Evolutionary conservation across 2,888 invertebrate species (phyloP).

Genomic region (Thymelicus sylvestris): DNA sequence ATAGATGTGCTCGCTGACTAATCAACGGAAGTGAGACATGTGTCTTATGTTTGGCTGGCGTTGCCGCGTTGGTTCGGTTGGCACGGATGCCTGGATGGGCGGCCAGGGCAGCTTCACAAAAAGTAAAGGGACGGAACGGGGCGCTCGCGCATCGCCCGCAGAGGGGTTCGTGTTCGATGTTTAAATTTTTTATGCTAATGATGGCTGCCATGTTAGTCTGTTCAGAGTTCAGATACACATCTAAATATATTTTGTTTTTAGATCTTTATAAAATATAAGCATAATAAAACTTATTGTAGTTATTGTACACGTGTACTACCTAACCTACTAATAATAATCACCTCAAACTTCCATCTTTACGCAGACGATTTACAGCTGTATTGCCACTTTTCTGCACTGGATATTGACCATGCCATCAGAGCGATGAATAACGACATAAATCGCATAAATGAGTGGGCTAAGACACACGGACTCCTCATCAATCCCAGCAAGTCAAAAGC

Average conservation of each 20-base stretch:
- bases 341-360: too few relatives aligned
- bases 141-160: conserved; percentile 40
- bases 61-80: conserved; percentile 27
- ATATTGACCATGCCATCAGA: too few relatives aligned
- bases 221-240: neutral
- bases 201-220: conserved; percentile 47
- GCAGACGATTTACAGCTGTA: too few relatives aligned
- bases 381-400: too few relatives aligned
- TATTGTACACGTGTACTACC: too few relatives aligned
- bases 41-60: conserved; percentile 9
- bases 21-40: neutral
- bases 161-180: conserved; percentile 59
- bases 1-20: neutral
- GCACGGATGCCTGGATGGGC: conserved; percentile 53
- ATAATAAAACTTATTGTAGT: too few relatives aligned
- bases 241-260: neutral
- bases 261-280: too few relatives aligned
- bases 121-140: conserved; percentile 65
- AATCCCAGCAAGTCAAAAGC: too few relatives aligned
- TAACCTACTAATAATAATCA: too few relatives aligned
- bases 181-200: conserved; percentile 66
- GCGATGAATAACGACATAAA: too few relatives aligned
- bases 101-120: conserved; percentile 60
- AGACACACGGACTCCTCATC: too few relatives aligned
- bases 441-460: too few relatives aligned